Conservation (phyloP, 2,888 invertebrate genomes). For the Zootermopsis nevadensis region DNA sequence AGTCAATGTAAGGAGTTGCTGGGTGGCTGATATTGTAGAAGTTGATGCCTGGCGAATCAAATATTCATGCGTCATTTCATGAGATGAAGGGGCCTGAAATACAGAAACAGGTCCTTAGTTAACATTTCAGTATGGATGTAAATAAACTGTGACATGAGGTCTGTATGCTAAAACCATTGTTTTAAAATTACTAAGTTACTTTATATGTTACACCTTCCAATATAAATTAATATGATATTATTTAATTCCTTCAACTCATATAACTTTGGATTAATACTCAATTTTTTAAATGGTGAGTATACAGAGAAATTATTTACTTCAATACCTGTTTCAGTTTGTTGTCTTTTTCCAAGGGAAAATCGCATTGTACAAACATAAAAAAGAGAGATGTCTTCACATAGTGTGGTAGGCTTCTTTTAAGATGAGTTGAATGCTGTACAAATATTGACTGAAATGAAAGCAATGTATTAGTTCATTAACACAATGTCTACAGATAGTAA, state of each 20-base stretch:
- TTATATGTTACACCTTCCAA: neutral
- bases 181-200: neutral
- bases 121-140: neutral
- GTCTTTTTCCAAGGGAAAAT: neutral
- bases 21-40: conserved; percentile 68
- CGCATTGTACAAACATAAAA: neutral
- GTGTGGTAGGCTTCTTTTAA: neutral
- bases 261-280: neutral
- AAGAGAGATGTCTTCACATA: neutral
- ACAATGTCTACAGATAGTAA: no score
- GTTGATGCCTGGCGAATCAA: conserved; percentile 68
- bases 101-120: neutral
- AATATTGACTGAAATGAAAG: conserved; percentile 55
- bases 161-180: neutral
- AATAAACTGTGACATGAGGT: neutral
- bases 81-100: conserved; percentile 4
- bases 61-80: conserved; percentile 14
- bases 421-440: conserved; percentile 29
- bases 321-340: neutral
- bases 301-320: neutral
- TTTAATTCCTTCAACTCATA: neutral
- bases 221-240: neutral
- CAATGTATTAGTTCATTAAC: neutral
- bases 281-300: neutral
- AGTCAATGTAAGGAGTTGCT: conserved; percentile 67